These are phyloP conservation scores for Pachymerium ferrugineum DNA, from an alignment of 2,888 invertebrate genomes.

Conservation along the genomic window DNA sequence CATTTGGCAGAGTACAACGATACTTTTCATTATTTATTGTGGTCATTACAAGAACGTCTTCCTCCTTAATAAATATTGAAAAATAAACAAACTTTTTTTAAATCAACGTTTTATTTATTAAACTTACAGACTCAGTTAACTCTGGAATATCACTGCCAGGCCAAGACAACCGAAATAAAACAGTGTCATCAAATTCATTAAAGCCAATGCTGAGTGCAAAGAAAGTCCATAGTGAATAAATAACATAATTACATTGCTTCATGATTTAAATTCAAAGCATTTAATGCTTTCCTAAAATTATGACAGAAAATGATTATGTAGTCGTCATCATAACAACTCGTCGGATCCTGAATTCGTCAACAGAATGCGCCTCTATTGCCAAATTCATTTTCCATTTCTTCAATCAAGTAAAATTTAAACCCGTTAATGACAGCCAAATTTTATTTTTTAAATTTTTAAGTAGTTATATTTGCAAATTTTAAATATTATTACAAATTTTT, in stretches of 20 bases:
- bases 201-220: not conserved
- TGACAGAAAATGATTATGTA: too few relatives aligned
- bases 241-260: not conserved
- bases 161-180: constrained; percentile 75
- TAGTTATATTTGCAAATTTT: not conserved
- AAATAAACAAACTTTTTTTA: not conserved
- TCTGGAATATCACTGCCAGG: constrained; percentile 51
- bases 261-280: not conserved
- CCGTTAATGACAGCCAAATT: too few relatives aligned
- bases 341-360: too few relatives aligned
- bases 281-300: too few relatives aligned
- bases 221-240: not conserved
- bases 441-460: not conserved
- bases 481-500: not conserved
- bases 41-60: not conserved
- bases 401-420: too few relatives aligned
- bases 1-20: not conserved
- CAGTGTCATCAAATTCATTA: constrained; percentile 72
- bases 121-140: not conserved
- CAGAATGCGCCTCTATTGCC: too few relatives aligned
- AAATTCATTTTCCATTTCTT: too few relatives aligned
- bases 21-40: constrained; percentile 28
- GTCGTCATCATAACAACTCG: too few relatives aligned
- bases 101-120: not conserved
- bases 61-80: not conserved